phyloP scores from a whole-genome alignment of 2,113 vertebrate species.

The Apeltes quadracus region DNA sequence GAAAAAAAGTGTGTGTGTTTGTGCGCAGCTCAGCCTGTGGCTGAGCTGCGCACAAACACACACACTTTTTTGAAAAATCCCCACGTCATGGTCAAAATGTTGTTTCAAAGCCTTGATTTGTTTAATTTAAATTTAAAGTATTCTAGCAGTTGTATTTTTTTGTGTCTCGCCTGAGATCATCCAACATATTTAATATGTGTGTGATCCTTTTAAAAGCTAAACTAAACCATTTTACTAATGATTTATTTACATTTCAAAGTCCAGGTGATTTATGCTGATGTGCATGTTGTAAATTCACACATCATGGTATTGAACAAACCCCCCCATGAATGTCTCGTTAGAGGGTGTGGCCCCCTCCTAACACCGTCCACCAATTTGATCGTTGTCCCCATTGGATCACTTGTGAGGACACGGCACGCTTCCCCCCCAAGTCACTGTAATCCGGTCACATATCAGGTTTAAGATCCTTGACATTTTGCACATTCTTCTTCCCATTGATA shows the following conservation, averaged over 20 bases:
- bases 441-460: conserved; percentile 14
- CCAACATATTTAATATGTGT: neutral
- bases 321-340: neutral
- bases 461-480: conserved; percentile 26
- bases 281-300: neutral
- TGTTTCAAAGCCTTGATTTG: neutral
- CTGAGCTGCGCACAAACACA: too few species aligned
- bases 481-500: neutral
- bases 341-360: neutral
- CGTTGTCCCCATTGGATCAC: conserved; percentile 4
- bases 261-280: neutral
- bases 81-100: neutral
- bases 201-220: neutral
- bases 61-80: neutral
- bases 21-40: too few species aligned
- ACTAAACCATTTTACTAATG: neutral
- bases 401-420: conserved; percentile 9
- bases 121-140: too few species aligned
- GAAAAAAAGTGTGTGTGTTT: too few species aligned
- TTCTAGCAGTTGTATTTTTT: neutral
- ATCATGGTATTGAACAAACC: neutral
- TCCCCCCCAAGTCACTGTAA: conserved; percentile 7
- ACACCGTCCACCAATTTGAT: too few species aligned
- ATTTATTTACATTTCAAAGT: neutral
- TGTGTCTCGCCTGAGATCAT: neutral